Conservation (phyloP, 64 coral and sea anemone species). For the Stichodactyla mertensii region DNA sequence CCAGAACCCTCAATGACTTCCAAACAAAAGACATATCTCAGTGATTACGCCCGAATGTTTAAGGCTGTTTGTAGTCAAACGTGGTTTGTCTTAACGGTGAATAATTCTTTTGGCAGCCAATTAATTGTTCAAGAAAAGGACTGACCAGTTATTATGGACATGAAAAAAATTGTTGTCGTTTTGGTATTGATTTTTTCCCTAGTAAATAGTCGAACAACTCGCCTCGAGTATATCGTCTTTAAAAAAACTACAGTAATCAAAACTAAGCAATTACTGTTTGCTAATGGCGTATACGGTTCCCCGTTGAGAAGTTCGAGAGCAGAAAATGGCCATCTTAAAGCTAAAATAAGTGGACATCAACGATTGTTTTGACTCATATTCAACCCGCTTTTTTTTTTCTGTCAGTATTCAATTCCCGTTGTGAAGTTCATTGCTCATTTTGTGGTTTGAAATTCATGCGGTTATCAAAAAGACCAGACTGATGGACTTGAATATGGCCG, state of each 20-base stretch:
- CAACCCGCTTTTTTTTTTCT: slow-evolving; percentile 15
- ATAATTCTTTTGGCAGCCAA: neutral
- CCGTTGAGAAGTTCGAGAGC: slow-evolving; percentile 19
- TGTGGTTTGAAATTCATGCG: neutral
- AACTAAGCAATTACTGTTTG: slow-evolving; percentile 1
- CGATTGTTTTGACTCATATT: slow-evolving; percentile 1
- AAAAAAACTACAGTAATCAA: neutral
- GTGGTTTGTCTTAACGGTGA: neutral
- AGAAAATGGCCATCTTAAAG: slow-evolving; percentile 15
- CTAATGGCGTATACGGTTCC: slow-evolving; percentile 5
- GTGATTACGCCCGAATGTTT: slow-evolving; percentile 15
- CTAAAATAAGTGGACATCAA: neutral
- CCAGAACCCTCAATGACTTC: slow-evolving; percentile 8
- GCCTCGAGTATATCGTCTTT: neutral
- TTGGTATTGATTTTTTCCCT: neutral
- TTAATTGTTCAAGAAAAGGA: neutral
- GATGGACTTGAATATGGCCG: neutral
- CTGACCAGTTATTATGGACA: neutral
- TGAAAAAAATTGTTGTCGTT: neutral
- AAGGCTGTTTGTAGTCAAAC: neutral
- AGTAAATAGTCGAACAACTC: neutral
- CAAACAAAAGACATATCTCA: slow-evolving; percentile 8
- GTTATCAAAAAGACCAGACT: neutral
- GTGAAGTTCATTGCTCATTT: neutral
- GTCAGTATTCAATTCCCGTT: neutral